Evolutionary conservation across 2,113 vertebrate genomes (phyloP).

Genomic region (Notarius lentiginosus): DNA sequence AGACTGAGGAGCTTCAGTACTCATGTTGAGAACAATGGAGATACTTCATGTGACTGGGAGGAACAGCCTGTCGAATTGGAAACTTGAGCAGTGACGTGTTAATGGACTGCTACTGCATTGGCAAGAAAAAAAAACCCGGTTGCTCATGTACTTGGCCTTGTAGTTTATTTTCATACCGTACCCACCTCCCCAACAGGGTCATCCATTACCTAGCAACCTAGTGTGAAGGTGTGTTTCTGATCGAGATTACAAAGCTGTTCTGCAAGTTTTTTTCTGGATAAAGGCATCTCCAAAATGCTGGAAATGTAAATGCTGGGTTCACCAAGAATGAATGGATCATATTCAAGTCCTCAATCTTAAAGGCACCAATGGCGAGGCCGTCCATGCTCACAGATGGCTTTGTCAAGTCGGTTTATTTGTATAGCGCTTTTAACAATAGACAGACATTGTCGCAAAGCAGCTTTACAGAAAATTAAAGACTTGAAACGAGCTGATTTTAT

Average conservation of each 20-base stretch:
- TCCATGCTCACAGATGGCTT: neutral
- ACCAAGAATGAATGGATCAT: neutral
- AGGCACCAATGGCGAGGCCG: neutral
- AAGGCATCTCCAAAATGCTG: neutral
- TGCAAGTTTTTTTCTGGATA: neutral
- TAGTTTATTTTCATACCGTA: neutral
- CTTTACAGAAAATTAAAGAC: too few species aligned
- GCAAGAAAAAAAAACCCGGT: neutral
- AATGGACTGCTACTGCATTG: neutral
- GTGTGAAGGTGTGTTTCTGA: neutral
- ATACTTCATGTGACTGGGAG: neutral
- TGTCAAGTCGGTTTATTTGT: too few species aligned
- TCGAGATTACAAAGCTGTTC: neutral
- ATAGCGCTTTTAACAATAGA: too few species aligned
- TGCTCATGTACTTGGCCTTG: neutral
- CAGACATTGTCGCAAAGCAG: too few species aligned
- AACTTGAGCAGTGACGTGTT: neutral
- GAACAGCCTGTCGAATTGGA: neutral
- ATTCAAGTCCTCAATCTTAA: neutral
- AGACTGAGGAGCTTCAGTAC: neutral
- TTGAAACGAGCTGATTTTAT: too few species aligned
- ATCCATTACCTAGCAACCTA: neutral
- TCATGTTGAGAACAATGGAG: neutral
- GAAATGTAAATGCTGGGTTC: neutral
- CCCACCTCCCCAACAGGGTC: neutral